These are phyloP conservation scores for Argyrosomus japonicus DNA, from an alignment of 2,113 vertebrate genomes.

Conservation along the genomic window DNA sequence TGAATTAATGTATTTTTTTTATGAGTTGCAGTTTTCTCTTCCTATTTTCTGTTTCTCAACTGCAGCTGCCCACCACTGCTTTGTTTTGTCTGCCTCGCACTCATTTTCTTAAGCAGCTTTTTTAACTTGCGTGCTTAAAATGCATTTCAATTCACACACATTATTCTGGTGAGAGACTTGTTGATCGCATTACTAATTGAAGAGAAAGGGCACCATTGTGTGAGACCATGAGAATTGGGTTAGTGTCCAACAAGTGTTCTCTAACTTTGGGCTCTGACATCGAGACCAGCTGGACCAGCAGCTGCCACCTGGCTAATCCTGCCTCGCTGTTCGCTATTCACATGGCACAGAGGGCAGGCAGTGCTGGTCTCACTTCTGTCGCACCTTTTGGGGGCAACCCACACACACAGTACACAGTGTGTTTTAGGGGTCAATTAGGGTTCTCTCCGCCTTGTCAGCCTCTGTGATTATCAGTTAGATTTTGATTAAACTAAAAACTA, in stretches of 20 bases:
- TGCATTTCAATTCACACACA: slow-evolving; percentile 32
- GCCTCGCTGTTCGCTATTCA: slow-evolving; percentile 41
- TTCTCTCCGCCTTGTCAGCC: neutral
- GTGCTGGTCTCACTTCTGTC: neutral
- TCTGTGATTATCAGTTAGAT: neutral
- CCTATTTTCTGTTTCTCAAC: neutral
- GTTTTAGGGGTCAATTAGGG: neutral
- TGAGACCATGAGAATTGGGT: slow-evolving; percentile 41
- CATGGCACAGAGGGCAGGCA: slow-evolving; percentile 19
- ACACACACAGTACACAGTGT: neutral
- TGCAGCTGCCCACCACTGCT: neutral
- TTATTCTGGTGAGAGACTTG: slow-evolving; percentile 30
- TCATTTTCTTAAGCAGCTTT: slow-evolving; percentile 16
- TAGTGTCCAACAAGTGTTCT: slow-evolving; percentile 56
- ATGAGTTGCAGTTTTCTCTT: neutral
- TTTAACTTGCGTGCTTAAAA: slow-evolving; percentile 27
- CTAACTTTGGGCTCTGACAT: slow-evolving; percentile 64
- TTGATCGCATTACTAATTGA: slow-evolving; percentile 52
- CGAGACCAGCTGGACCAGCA: slow-evolving; percentile 58
- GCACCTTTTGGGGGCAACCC: neutral
- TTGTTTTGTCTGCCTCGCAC: neutral
- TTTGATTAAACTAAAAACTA: neutral
- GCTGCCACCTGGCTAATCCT: slow-evolving; percentile 70
- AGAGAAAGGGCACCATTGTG: slow-evolving; percentile 68
- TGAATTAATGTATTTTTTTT: neutral